These are phyloP conservation scores for Gorsachius goisagi DNA, from an alignment of 2,113 vertebrate genomes.

Conservation along the genomic window DNA sequence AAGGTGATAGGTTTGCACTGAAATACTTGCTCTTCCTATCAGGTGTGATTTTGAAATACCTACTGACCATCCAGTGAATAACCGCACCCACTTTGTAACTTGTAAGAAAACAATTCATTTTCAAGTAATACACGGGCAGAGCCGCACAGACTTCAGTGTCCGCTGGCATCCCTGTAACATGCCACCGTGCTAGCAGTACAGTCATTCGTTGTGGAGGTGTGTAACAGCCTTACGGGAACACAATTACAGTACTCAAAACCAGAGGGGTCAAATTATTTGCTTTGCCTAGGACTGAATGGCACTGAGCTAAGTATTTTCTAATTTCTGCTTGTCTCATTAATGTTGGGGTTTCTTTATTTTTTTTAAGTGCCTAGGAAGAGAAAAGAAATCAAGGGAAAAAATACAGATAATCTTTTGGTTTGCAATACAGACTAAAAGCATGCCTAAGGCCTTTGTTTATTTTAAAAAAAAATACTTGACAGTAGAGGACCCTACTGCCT, in stretches of 20 bases:
- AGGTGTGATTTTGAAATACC: neutral
- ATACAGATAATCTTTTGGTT: neutral
- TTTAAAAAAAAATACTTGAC: neutral
- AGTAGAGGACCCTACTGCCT: neutral
- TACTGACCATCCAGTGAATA: neutral
- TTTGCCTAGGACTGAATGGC: neutral
- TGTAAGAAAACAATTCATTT: neutral
- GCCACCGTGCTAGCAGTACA: neutral
- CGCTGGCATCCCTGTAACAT: neutral
- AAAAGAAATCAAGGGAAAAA: neutral
- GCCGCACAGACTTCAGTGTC: neutral
- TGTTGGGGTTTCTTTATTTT: accelerated
- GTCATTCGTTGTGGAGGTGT: neutral
- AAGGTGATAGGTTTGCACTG: neutral
- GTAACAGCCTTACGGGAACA: neutral
- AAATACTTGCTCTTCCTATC: neutral
- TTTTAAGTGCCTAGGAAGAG: neutral
- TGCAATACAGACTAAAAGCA: neutral
- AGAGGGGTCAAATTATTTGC: neutral
- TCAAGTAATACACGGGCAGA: neutral
- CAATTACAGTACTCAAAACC: neutral
- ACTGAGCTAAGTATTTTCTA: neutral
- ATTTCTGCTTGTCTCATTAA: neutral
- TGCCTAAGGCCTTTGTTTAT: neutral
- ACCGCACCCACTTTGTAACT: neutral